These are phyloP conservation scores for Ooceraea biroi DNA, from an alignment of 1,140 invertebrate species.

Conservation along the genomic window DNA sequence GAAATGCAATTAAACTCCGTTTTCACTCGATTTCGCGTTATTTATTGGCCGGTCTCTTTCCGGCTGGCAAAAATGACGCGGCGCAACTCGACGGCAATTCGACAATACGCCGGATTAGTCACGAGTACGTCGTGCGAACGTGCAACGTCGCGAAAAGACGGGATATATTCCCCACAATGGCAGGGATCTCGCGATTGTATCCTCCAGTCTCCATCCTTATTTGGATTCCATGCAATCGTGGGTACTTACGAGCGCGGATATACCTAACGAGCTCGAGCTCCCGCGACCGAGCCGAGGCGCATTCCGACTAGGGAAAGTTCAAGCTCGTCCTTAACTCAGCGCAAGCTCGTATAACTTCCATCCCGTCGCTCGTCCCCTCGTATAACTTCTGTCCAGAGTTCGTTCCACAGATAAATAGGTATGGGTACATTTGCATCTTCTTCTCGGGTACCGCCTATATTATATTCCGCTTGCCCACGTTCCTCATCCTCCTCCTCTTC, in stretches of 20 bases:
- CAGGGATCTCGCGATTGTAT: constrained; percentile 52
- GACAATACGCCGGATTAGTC: constrained; percentile 11
- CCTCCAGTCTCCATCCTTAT: constrained; percentile 59
- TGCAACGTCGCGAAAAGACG: constrained; percentile 28
- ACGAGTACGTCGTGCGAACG: constrained; percentile 21
- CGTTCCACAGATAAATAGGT: constrained; percentile 30
- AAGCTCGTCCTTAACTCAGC: constrained; percentile 65
- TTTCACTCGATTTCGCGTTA: no score
- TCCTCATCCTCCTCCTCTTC: not conserved
- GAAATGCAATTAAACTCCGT: no score
- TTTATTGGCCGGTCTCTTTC: not conserved
- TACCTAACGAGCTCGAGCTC: constrained; percentile 56
- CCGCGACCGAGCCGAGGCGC: constrained; percentile 26
- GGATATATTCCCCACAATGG: constrained; percentile 39
- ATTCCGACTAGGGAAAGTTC: constrained; percentile 63
- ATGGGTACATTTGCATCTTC: constrained; percentile 22
- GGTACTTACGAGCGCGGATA: constrained; percentile 63
- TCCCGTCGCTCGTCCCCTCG: constrained; percentile 30
- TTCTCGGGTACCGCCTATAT: constrained; percentile 33
- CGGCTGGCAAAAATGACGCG: not conserved
- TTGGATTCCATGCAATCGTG: constrained; percentile 61
- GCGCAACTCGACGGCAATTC: not conserved
- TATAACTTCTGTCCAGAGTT: constrained; percentile 63
- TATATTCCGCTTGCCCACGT: not conserved
- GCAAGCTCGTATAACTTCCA: constrained; percentile 56